Evolutionary conservation across 1,140 invertebrate genomes (phyloP), one percentile per base, ranked within the genome.

Genomic region (Luehdorfia chinensis): DNA sequence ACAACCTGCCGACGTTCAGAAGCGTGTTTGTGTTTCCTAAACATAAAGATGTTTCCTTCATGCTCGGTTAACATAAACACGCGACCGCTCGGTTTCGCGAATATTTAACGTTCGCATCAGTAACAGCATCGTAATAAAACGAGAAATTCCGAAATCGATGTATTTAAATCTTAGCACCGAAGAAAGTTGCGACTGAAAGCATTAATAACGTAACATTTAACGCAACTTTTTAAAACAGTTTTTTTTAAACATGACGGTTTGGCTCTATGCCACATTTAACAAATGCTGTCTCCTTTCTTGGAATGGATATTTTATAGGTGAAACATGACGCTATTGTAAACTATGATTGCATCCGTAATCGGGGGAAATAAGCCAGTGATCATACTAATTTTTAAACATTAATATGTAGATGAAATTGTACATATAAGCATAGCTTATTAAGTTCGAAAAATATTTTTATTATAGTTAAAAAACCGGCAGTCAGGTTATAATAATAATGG

Each of bases 301-400:
- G 59, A 59, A 59, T 30, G n/a, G 27, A 32, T 27, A 28, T 47
- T 63, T 58, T 37, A 33, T 55, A 65, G 52, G 61, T 39, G 45
- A 43, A 43, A 49, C 60, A 57, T 61, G 65, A 61, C 48, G 32
- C 46, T 41, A 49, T 49, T 36, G 43, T 53, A 43, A 59, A 68
- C 62, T 59, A 64, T 59, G 47, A 54, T 45, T 12, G 1, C 25
- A 32, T 58, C 43, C 37, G 51, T 45, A 50, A 32, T 43, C 30
- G 21, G 39, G 31, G 43, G 37, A 52, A 57, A 47, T 57, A 44
- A 52, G 37, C 50, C 16, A 16, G 4, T 28, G 13, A 30, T 30
- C 15, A 43, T 6, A 30, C 5, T 2, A 43, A 2, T 9, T 30
- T 43, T 11, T 11, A 28, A 13, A 18, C 9, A 18, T 16, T 30